Evolutionary conservation across 2,888 invertebrate species (phyloP).

Genomic region (Cabera pusaria): DNA sequence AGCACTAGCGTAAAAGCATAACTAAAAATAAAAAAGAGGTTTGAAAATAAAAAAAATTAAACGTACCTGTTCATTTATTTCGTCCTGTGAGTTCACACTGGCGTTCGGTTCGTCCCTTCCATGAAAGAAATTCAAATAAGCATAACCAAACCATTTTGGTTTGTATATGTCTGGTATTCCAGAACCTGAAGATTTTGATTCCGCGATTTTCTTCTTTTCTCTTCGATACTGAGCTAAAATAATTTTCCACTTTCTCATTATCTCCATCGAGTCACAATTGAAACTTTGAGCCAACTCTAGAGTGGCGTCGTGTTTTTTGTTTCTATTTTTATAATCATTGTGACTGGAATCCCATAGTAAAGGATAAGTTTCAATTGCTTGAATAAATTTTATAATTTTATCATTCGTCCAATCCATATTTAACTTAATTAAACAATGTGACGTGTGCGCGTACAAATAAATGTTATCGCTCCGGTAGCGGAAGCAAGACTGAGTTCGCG

Average conservation of each 20-base stretch:
- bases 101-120: slow-evolving; percentile 23
- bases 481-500: too few species aligned
- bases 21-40: slow-evolving; percentile 1
- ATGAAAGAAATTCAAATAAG: slow-evolving; percentile 29
- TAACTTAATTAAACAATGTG: slow-evolving; percentile 13
- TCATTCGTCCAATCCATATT: slow-evolving; percentile 18
- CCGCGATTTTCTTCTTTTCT: slow-evolving; percentile 31
- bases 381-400: slow-evolving; percentile 28
- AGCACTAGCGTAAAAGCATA: slow-evolving; percentile 20
- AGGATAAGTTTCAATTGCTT: slow-evolving; percentile 29
- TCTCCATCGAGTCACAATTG: slow-evolving; percentile 27
- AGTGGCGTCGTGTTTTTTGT: slow-evolving; percentile 25
- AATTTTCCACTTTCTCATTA: slow-evolving; percentile 33
- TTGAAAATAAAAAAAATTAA: slow-evolving; percentile 7
- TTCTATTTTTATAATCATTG: slow-evolving; percentile 31
- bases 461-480: slow-evolving; percentile 27
- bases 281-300: slow-evolving; percentile 29
- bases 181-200: slow-evolving; percentile 29
- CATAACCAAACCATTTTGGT: slow-evolving; percentile 29
- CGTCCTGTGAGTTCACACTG: slow-evolving; percentile 21
- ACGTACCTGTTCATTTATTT: slow-evolving; percentile 21
- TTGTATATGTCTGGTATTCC: slow-evolving; percentile 23
- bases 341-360: slow-evolving; percentile 27
- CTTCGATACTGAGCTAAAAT: slow-evolving; percentile 31
- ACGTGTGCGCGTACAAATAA: slow-evolving; percentile 28